Conservation (phyloP, 2,888 invertebrate species). For the Drosophila koepferae region DNA sequence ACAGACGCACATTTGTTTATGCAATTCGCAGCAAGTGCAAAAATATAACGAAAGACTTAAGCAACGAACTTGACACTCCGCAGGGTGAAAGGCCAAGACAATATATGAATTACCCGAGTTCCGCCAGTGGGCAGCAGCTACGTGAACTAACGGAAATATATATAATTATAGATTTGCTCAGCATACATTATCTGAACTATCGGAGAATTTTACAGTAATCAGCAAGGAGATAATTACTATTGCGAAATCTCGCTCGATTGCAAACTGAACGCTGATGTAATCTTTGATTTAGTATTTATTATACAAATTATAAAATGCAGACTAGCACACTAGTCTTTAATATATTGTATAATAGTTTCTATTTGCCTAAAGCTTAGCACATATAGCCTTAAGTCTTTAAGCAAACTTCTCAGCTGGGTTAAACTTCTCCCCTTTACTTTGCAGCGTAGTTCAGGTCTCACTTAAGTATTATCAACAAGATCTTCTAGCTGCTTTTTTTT, state of each 20-base stretch:
- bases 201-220: conserved; percentile 3
- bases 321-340: neutral
- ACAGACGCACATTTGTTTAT: conserved; percentile 33
- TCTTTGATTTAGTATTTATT: neutral
- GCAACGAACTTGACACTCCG: conserved; percentile 66
- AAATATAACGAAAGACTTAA: conserved; percentile 72
- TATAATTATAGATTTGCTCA: conserved; percentile 1
- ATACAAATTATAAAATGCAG: neutral
- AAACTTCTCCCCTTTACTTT: neutral
- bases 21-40: conserved; percentile 37
- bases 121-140: too few relatives aligned
- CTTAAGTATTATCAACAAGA: neutral
- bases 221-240: conserved; percentile 1
- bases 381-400: conserved; percentile 1
- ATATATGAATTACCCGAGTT: neutral
- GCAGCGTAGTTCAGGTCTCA: neutral
- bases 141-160: neutral
- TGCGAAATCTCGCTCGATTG: neutral
- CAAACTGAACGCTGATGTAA: neutral
- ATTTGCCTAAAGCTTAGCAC: conserved; percentile 7
- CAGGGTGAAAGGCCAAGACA: conserved; percentile 6
- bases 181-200: neutral
- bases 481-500: conserved; percentile 1
- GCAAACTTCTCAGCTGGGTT: conserved; percentile 1
- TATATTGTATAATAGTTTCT: neutral